Percentiles rank a stretch among this genome's conserved stretches.
Evolutionary conservation across 1,140 invertebrate genomes (phyloP).

Genomic region (Dendroctonus valens): DNA sequence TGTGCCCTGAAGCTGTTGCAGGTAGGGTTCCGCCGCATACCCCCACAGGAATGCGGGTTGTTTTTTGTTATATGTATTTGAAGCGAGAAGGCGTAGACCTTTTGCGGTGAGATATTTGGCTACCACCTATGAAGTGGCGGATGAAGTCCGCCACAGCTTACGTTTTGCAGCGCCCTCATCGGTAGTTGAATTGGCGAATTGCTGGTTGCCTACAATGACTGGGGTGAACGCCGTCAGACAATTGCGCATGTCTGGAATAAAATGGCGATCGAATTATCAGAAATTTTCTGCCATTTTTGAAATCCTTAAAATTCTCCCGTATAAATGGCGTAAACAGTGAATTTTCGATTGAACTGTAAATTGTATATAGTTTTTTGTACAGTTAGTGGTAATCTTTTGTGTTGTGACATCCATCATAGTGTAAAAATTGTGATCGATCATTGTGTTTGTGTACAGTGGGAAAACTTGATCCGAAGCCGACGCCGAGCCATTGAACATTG

Average conservation of each 20-base stretch:
- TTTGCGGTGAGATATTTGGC: too few species aligned
- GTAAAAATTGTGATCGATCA: slow-evolving; percentile 48
- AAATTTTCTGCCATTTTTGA: slow-evolving; percentile 50
- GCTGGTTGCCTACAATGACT: slow-evolving; percentile 1
- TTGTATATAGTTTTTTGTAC: slow-evolving; percentile 53
- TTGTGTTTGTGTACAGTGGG: slow-evolving; percentile 47
- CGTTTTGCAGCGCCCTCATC: background rate
- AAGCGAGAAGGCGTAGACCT: too few species aligned
- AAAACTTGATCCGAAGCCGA: slow-evolving; percentile 48
- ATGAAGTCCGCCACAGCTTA: background rate
- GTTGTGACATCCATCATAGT: slow-evolving; percentile 46
- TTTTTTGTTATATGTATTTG: too few species aligned
- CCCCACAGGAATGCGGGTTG: too few species aligned
- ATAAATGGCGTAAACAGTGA: slow-evolving; percentile 50
- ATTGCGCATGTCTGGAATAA: slow-evolving; percentile 40
- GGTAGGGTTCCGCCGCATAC: too few species aligned
- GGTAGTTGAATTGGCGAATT: background rate
- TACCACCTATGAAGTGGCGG: too few species aligned
- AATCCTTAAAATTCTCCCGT: slow-evolving; percentile 48
- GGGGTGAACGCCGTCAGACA: slow-evolving; percentile 3
- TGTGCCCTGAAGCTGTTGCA: too few species aligned
- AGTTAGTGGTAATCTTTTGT: slow-evolving; percentile 54
- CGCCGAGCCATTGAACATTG: slow-evolving; percentile 42
- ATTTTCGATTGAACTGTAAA: slow-evolving; percentile 48
- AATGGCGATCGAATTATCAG: slow-evolving; percentile 48